A percentile compares a stretch with the other conserved stretches of the same genome.
phyloP scores from a whole-genome alignment of 1,140 invertebrate genomes.

The Brachionus asplanchnoidis region DNA sequence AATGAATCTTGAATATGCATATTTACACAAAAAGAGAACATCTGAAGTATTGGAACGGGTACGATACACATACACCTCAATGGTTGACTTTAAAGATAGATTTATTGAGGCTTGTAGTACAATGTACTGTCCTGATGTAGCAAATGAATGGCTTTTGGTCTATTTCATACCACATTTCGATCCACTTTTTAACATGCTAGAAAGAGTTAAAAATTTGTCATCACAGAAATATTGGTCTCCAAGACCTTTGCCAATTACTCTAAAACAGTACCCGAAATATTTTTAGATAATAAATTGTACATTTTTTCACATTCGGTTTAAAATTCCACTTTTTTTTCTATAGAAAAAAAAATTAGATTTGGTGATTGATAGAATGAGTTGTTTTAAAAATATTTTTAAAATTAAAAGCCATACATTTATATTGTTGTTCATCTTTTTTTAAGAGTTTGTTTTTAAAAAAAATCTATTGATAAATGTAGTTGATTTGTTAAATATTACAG shows the following conservation, averaged over 20 bases:
- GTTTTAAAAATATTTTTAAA: no score
- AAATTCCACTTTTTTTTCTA: background rate
- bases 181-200: background rate
- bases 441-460: no score
- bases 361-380: no score
- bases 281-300: background rate
- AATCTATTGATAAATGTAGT: no score
- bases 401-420: no score
- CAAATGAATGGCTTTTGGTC: constrained; percentile 33
- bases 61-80: background rate
- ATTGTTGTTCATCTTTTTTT: no score
- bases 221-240: background rate
- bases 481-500: no score
- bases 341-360: no score
- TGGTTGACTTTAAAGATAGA: constrained; percentile 19
- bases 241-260: constrained; percentile 13
- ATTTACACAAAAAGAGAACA: constrained; percentile 29
- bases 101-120: constrained; percentile 13
- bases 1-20: constrained; percentile 24
- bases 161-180: constrained; percentile 38
- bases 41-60: background rate
- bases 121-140: constrained; percentile 14
- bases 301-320: background rate
- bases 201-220: background rate
- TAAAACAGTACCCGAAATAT: constrained; percentile 39